A percentile compares a stretch with the other conserved stretches of the same genome.
These are phyloP conservation scores for Nycticebus coucang DNA, from an alignment of 2,113 vertebrate genomes.

Conservation along the genomic window DNA sequence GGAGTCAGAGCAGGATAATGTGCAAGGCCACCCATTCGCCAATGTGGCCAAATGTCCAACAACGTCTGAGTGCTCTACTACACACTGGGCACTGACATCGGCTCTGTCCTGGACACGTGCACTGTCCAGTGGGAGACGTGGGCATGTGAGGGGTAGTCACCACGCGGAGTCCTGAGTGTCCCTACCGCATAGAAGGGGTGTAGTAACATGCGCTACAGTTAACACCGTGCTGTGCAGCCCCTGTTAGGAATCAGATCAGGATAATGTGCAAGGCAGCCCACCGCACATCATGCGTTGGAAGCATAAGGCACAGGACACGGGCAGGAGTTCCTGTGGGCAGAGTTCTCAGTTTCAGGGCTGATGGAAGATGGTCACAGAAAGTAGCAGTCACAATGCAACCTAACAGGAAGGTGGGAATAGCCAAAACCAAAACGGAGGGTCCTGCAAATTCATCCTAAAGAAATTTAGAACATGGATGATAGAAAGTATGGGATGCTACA, in stretches of 20 bases:
- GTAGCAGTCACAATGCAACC: not conserved
- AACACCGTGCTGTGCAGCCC: not conserved
- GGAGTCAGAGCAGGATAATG: not conserved
- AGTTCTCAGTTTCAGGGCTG: not conserved
- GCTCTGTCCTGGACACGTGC: not conserved
- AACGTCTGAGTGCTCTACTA: not conserved
- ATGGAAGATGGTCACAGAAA: not conserved
- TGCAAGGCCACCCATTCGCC: not conserved
- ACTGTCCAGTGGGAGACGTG: accelerated
- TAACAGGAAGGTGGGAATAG: no score
- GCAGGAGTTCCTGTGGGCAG: accelerated
- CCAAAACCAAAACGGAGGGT: not conserved
- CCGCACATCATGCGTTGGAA: no score
- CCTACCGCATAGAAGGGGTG: accelerated
- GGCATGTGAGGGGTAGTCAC: accelerated
- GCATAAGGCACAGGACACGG: not conserved
- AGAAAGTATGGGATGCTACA: no score
- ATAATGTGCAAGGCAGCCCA: not conserved
- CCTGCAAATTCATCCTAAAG: not conserved
- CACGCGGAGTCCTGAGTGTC: accelerated
- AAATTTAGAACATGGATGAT: not conserved
- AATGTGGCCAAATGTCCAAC: not conserved
- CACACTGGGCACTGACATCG: no score
- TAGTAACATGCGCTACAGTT: not conserved
- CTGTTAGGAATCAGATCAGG: not conserved